phyloP scores from a whole-genome alignment of 1,140 invertebrate species.

The Uloborus diversus region DNA sequence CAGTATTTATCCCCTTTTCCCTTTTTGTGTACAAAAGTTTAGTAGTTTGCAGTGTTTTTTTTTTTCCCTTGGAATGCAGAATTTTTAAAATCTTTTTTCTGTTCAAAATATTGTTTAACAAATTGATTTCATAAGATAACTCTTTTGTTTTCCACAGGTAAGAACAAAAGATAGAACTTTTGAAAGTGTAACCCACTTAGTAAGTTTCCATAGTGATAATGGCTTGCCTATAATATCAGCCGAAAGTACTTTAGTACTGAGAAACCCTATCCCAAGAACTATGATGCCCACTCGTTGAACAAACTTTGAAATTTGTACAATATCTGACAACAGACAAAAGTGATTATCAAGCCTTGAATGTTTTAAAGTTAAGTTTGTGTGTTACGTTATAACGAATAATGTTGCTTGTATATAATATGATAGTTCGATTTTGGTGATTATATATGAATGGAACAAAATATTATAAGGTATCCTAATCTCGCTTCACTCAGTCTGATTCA shows the following conservation, averaged over 20 bases:
- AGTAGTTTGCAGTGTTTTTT: too few species aligned
- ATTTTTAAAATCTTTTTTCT: too few species aligned
- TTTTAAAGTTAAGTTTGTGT: neutral
- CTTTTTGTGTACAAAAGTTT: too few species aligned
- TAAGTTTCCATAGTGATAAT: slow-evolving; percentile 94
- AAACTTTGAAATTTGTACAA: neutral
- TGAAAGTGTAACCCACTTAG: slow-evolving; percentile 94
- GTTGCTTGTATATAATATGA: neutral
- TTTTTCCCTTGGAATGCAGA: too few species aligned
- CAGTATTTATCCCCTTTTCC: too few species aligned
- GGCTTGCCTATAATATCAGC: slow-evolving; percentile 93
- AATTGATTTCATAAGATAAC: too few species aligned
- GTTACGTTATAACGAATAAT: neutral
- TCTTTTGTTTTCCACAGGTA: slow-evolving; percentile 69
- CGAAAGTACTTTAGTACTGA: slow-evolving; percentile 85
- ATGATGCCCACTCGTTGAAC: slow-evolving; percentile 25
- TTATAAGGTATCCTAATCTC: too few species aligned
- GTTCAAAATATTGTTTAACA: too few species aligned
- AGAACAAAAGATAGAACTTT: slow-evolving; percentile 96
- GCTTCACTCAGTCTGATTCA: too few species aligned
- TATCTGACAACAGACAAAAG: neutral
- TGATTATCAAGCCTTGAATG: slow-evolving; percentile 1
- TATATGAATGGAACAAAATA: too few species aligned
- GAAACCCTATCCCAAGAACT: slow-evolving; percentile 55
- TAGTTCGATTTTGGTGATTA: too few species aligned